Base-by-base conservation (phyloP, 2,888 invertebrate genomes). In the Thera obeliscata region DNA sequence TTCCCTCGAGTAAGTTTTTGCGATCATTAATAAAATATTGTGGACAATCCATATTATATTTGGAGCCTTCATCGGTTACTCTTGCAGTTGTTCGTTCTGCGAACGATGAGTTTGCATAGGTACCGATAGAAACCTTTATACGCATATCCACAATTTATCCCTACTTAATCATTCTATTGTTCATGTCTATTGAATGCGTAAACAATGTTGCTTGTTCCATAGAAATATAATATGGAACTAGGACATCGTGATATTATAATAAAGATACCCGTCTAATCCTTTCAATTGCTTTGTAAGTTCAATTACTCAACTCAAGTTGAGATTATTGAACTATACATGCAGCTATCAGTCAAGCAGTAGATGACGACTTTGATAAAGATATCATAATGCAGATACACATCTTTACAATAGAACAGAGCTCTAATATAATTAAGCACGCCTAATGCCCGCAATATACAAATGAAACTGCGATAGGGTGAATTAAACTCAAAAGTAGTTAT, bases 211-310 rank as follows among this genome's bases (percentile, higher is more conserved):
- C 2, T 7, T 9, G 43, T 46, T 46, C 9, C 43, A 46, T 52
- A 52, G 52, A 52, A 52, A 52, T 52, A 33, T 46, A 9, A 52
- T 9, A 9, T 8, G n/a, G 2, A 52, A 52, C 52, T 52, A 52
- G 52, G 52, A n/a, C 52, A 33, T 22, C 35, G 43, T 56, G 48
- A 41, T 55, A 9, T 55, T 46, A 35, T 35, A 22, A 22, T 22
- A 35, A 54, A 41, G 55, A 49, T 36, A 54, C 52, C 43, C 33
- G 49, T 52, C 36, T 64, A 38, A 64, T 64, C 50, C 56, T 49
- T 56, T 59, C 49, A 61, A 56, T 65, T 61, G 11, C 60, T 60
- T 60, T 55, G 54, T 59, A 54, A 22, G 9, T 58, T 46, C 41
- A 41, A 41, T 41, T 2, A 7, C 41, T 22, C 22, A 22, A 22